Base-by-base conservation (phyloP, 2,113 vertebrate species). In the Piliocolobus tephrosceles region DNA sequence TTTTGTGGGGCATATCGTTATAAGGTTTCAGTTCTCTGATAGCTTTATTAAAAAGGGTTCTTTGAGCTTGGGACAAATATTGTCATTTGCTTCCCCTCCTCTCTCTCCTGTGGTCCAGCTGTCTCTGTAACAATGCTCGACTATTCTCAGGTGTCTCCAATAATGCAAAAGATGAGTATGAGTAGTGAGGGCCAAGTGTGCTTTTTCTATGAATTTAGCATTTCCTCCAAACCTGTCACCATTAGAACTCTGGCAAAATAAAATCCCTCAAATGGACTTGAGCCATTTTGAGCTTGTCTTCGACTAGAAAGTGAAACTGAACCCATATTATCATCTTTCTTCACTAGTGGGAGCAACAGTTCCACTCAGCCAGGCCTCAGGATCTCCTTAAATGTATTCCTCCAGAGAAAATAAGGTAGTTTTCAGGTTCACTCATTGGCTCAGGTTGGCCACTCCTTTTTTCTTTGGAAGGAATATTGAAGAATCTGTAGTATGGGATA, bases 1-100 rank as follows among this genome's bases (percentile, higher is more conserved):
- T 32, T 84, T 61, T 81, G 47, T 82, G 25, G 40, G 9, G 45
- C 68, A n/a, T 81, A 32, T 55, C 86, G 43, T 91, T 84, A 25
- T 40, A 58, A 61, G 32, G 25, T 81, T 76, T 89, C 1, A 78
- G 73, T 90, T 93, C n/a, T 93, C 52, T 43, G 72, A 9, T 88
- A 81, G 30, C 78, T 96, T 43, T 94, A 64, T 38, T 95, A 66
- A 91, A 95, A 88, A 27, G 38, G 23, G 35, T 81, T 93, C 57
- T 91, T 55, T 95, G 43, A 78, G 58, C 22, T 88, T 91, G 80
- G 27, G 50, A 35, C 32, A 82, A 11, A 78, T 73, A 68, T 8
- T 91, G 89, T 58, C 72, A 38, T 86, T 72, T 88, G 18, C 55
- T 95, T 90, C 57, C 13, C 68, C 30, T 90, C 80, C n/a, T 20